Conservation (phyloP, 1,140 invertebrate species). For the Sarcophaga peregrina region DNA sequence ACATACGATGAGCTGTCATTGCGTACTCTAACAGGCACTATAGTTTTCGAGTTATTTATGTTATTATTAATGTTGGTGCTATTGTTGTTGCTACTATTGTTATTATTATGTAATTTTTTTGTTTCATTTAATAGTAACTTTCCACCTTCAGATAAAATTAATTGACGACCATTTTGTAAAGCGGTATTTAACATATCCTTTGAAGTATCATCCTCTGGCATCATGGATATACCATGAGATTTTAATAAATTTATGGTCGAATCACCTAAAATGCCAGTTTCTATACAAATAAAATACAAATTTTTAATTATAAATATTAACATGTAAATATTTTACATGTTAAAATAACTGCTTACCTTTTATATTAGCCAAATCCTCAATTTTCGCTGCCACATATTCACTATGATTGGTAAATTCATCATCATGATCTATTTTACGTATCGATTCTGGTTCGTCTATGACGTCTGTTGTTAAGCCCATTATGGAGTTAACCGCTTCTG, state of each 20-base stretch:
- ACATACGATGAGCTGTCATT: slow-evolving; percentile 17
- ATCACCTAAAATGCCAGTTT: slow-evolving; percentile 55
- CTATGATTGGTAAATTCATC: slow-evolving; percentile 55
- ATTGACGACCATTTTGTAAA: slow-evolving; percentile 82
- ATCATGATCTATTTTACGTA: slow-evolving; percentile 49
- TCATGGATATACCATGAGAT: slow-evolving; percentile 83
- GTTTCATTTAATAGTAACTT: slow-evolving; percentile 77
- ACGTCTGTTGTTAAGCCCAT: slow-evolving; percentile 48
- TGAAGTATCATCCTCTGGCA: slow-evolving; percentile 77
- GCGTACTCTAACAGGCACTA: slow-evolving; percentile 32
- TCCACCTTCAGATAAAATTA: slow-evolving; percentile 82
- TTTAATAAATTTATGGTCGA: slow-evolving; percentile 75
- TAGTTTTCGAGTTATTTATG: slow-evolving; percentile 35
- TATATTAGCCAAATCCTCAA: slow-evolving; percentile 42
- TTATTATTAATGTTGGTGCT: slow-evolving; percentile 47
- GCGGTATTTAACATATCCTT: slow-evolving; percentile 74
- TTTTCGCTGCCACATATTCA: slow-evolving; percentile 38
- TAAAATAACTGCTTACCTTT: slow-evolving; percentile 37
- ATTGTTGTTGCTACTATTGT: slow-evolving; percentile 21
- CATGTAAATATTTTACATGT: slow-evolving; percentile 9
- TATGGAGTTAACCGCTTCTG: slow-evolving; percentile 64
- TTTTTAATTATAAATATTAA: slow-evolving; percentile 34
- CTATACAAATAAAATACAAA: slow-evolving; percentile 43
- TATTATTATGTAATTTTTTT: slow-evolving; percentile 52
- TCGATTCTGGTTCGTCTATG: slow-evolving; percentile 36